phyloP scores from a whole-genome alignment of 2,888 invertebrate genomes.

The Mimas tiliae region DNA sequence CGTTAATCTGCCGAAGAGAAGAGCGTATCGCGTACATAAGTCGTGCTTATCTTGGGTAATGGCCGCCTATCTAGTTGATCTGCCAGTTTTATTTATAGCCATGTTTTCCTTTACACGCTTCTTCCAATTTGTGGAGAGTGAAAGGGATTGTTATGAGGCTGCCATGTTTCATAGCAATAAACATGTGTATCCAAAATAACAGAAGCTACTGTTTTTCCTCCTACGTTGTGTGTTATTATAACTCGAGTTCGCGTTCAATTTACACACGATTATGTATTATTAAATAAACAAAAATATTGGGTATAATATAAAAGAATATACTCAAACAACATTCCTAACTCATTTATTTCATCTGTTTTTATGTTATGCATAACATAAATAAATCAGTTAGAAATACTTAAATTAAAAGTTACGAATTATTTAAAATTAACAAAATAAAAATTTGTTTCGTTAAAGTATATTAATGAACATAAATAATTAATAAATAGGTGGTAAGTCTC shows the following conservation, averaged over 20 bases:
- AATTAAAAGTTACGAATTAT: too few species aligned
- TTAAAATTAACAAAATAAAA: too few species aligned
- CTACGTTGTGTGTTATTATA: slow-evolving; percentile 36
- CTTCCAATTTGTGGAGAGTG: slow-evolving; percentile 84
- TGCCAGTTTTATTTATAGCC: slow-evolving; percentile 83
- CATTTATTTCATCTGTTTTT: too few species aligned
- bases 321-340: too few species aligned
- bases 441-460: too few species aligned
- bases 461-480: too few species aligned
- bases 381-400: too few species aligned
- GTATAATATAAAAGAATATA: too few species aligned
- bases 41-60: slow-evolving; percentile 82
- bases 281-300: background rate
- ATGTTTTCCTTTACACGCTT: slow-evolving; percentile 84
- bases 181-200: slow-evolving; percentile 83
- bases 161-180: slow-evolving; percentile 83
- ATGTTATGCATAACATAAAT: background rate
- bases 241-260: background rate
- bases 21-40: slow-evolving; percentile 79
- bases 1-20: slow-evolving; percentile 79
- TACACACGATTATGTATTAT: background rate
- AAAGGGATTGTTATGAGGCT: slow-evolving; percentile 83
- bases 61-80: slow-evolving; percentile 84
- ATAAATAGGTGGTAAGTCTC: too few species aligned
- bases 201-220: slow-evolving; percentile 73